Evolutionary conservation across 2,797 vertebrate species (phyloP).

Genomic region (Notamacropus eugenii): DNA sequence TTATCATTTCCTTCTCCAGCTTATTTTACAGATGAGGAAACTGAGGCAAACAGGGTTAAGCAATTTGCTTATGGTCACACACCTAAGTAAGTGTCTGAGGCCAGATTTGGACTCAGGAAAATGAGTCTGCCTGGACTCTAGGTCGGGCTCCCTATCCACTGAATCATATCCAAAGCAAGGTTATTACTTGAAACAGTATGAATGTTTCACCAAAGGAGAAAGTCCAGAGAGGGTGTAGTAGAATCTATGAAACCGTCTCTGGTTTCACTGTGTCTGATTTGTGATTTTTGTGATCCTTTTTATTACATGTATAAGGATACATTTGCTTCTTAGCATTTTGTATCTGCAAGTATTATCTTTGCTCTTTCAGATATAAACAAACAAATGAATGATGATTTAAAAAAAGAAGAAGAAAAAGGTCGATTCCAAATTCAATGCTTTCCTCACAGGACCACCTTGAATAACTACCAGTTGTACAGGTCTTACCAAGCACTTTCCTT

Average conservation of each 20-base stretch:
- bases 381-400: neutral
- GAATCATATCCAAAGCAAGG: neutral
- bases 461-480: neutral
- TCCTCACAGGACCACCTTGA: neutral
- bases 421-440: neutral
- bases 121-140: no score
- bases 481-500: neutral
- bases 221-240: neutral
- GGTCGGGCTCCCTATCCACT: no score
- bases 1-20: neutral
- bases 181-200: neutral
- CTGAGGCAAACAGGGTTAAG: neutral
- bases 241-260: neutral
- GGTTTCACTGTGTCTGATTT: neutral
- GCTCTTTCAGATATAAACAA: neutral
- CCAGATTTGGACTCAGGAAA: neutral
- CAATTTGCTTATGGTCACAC: neutral
- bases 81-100: neutral
- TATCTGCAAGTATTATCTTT: neutral
- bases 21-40: neutral
- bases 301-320: neutral
- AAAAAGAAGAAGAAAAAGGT: neutral
- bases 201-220: neutral
- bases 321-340: neutral
- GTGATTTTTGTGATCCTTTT: neutral